Percentiles rank a stretch among this genome's conserved stretches.
These are phyloP conservation scores for Cerastoderma edule DNA, from an alignment of 2,888 invertebrate genomes.

Conservation along the genomic window DNA sequence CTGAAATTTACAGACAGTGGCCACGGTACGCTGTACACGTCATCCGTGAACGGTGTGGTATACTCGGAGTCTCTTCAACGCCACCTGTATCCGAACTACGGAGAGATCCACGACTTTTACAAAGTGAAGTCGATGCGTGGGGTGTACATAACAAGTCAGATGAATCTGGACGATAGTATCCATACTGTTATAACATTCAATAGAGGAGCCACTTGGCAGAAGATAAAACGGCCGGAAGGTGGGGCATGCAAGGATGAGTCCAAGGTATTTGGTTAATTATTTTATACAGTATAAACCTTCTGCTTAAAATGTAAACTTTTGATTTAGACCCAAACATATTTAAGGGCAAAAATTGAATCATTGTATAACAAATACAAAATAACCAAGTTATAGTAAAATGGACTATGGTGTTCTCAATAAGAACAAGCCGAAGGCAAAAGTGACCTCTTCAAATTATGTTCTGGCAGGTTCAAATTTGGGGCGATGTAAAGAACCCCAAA, in stretches of 20 bases:
- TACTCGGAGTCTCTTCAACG: slow-evolving; percentile 79
- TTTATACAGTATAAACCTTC: background rate
- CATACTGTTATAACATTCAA: slow-evolving; percentile 82
- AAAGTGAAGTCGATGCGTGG: slow-evolving; percentile 79
- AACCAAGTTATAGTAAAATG: no score
- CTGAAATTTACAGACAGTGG: slow-evolving; percentile 81
- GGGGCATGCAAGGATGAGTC: slow-evolving; percentile 75
- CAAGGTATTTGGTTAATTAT: slow-evolving; percentile 64
- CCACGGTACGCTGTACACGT: slow-evolving; percentile 82
- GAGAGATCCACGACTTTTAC: slow-evolving; percentile 82
- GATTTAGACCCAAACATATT: no score
- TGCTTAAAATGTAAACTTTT: no score
- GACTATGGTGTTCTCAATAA: no score
- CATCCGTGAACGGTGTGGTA: slow-evolving; percentile 79
- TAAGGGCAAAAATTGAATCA: no score
- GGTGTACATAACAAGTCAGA: slow-evolving; percentile 82
- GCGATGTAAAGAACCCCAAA: no score
- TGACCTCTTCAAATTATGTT: no score
- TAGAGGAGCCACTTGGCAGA: slow-evolving; percentile 81
- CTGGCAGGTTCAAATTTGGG: no score
- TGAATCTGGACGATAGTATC: slow-evolving; percentile 79
- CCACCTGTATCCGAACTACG: slow-evolving; percentile 82
- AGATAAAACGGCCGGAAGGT: slow-evolving; percentile 72
- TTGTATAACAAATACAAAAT: no score
- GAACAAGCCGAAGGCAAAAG: no score